These are phyloP conservation scores for Rhynchophorus ferrugineus DNA, from an alignment of 1,140 invertebrate genomes.

Conservation along the genomic window DNA sequence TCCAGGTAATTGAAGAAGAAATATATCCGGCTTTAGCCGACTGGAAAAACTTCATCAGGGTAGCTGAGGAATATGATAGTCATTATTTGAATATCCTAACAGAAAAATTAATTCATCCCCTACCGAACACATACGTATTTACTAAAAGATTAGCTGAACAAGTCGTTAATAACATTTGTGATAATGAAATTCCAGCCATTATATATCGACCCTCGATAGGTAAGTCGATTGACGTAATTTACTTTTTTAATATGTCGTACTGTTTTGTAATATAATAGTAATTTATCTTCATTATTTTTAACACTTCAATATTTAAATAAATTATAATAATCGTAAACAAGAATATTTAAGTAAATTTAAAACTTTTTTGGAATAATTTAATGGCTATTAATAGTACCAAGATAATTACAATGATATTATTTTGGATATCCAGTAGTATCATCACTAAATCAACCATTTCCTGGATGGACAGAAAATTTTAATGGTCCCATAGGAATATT, in stretches of 20 bases:
- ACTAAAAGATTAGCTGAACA: slow-evolving; percentile 77
- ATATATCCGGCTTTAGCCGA: slow-evolving; percentile 78
- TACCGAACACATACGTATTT: slow-evolving; percentile 83
- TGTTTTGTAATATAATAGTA: background rate
- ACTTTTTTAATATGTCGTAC: background rate
- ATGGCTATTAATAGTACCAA: background rate
- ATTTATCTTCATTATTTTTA: background rate
- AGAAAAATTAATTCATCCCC: slow-evolving; percentile 58
- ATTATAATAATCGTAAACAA: background rate
- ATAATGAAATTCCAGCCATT: slow-evolving; percentile 62
- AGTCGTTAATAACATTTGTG: slow-evolving; percentile 61
- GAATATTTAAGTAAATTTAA: background rate
- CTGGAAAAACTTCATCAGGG: slow-evolving; percentile 75
- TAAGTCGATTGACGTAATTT: too few relatives aligned
- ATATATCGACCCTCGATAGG: slow-evolving; percentile 90
- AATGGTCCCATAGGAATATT: slow-evolving; percentile 82
- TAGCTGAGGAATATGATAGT: slow-evolving; percentile 71
- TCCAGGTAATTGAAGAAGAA: slow-evolving; percentile 55
- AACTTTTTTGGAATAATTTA: background rate
- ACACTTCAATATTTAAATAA: background rate
- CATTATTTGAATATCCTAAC: slow-evolving; percentile 60
- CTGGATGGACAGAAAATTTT: slow-evolving; percentile 91
- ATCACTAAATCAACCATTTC: slow-evolving; percentile 54
- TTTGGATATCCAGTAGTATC: slow-evolving; percentile 50
- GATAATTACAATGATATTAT: too few relatives aligned